These are phyloP conservation scores for Tinea semifulvella DNA, from an alignment of 2,888 invertebrate genomes.

Conservation along the genomic window DNA sequence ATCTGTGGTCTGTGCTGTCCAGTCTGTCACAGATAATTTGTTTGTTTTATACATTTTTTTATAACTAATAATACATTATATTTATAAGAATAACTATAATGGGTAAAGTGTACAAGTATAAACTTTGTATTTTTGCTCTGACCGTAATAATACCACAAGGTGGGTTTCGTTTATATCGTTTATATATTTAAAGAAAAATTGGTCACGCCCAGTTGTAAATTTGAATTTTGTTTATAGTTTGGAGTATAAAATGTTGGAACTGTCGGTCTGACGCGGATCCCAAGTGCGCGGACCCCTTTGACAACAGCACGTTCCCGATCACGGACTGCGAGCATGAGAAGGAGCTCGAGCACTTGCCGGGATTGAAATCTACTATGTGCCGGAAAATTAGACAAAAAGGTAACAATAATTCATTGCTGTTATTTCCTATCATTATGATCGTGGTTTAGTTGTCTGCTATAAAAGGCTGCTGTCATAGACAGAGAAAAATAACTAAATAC, in stretches of 20 bases:
- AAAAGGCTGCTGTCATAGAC: too few species aligned
- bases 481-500: too few species aligned
- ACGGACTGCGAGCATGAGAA: conserved; percentile 76
- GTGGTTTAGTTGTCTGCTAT: too few species aligned
- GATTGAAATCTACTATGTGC: conserved; percentile 83
- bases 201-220: conserved; percentile 11
- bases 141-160: neutral
- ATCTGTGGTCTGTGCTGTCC: too few species aligned
- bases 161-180: neutral
- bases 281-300: conserved; percentile 92
- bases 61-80: too few species aligned
- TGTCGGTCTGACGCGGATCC: conserved; percentile 90
- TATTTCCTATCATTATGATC: too few species aligned
- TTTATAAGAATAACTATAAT: neutral
- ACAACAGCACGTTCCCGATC: conserved; percentile 87
- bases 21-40: too few species aligned
- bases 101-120: neutral
- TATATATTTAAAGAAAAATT: conserved; percentile 16
- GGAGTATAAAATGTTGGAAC: conserved; percentile 87
- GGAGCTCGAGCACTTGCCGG: conserved; percentile 72
- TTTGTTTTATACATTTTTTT: too few species aligned
- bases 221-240: conserved; percentile 48
- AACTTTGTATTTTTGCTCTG: neutral
- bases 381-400: conserved; percentile 92
- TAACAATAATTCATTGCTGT: conserved; percentile 29